A percentile compares a stretch with the other conserved stretches of the same genome.
Conservation (phyloP, 2,888 invertebrate species). For the Ischnus inquisitorius region DNA sequence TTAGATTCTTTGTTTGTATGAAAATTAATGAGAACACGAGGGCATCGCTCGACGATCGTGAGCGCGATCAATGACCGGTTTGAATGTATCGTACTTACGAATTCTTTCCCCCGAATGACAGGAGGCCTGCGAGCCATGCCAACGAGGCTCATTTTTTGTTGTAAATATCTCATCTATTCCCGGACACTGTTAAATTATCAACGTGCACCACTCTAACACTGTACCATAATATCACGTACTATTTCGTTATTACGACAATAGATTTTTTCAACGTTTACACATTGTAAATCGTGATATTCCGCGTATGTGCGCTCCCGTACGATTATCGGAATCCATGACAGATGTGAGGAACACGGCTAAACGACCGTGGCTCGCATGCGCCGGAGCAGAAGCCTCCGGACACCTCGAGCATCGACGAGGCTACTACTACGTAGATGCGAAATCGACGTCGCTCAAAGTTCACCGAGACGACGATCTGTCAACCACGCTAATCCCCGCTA, state of each 20-base stretch:
- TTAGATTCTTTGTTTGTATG: background rate
- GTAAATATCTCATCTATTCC: constrained; percentile 30
- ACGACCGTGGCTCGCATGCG: constrained; percentile 78
- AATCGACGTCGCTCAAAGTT: constrained; percentile 25
- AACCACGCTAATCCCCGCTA: background rate
- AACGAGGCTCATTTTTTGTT: constrained; percentile 75
- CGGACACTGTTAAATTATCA: constrained; percentile 7
- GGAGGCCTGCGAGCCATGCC: constrained; percentile 77
- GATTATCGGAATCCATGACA: constrained; percentile 83
- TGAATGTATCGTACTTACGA: constrained; percentile 76
- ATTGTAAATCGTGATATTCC: constrained; percentile 77
- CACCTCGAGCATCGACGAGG: constrained; percentile 55
- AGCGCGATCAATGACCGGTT: constrained; percentile 64
- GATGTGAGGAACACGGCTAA: constrained; percentile 74
- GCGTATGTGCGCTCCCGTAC: constrained; percentile 81
- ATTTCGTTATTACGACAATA: constrained; percentile 21
- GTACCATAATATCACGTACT: constrained; percentile 21
- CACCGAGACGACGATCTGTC: background rate
- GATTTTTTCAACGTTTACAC: constrained; percentile 71
- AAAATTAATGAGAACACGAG: constrained; percentile 14
- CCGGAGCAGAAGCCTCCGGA: constrained; percentile 75
- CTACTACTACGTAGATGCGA: constrained; percentile 56
- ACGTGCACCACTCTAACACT: constrained; percentile 62
- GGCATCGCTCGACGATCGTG: constrained; percentile 45
- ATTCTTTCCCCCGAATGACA: constrained; percentile 77